Evolutionary conservation across 2,113 vertebrate genomes (phyloP).

Genomic region (Gopherus evgoodei): DNA sequence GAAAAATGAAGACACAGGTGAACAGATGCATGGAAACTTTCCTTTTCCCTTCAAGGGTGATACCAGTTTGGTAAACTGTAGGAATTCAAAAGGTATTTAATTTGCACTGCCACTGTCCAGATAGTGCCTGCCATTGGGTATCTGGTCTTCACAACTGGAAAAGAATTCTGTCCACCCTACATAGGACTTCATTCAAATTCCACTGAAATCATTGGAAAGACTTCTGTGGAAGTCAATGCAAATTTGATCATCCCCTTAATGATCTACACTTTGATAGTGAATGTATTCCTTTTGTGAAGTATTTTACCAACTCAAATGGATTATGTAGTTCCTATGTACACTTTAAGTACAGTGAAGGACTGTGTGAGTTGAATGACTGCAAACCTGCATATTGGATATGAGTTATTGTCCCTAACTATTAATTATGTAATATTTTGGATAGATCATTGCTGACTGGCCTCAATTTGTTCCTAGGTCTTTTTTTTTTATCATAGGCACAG

Average conservation of each 20-base stretch:
- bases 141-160: neutral
- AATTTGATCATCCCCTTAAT: slow-evolving; percentile 27
- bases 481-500: neutral
- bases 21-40: neutral
- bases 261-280: neutral
- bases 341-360: neutral
- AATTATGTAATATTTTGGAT: neutral
- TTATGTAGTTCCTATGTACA: neutral
- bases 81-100: neutral
- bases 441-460: neutral
- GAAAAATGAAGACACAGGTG: neutral
- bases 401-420: neutral
- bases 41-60: neutral
- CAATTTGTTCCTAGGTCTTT: neutral
- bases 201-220: neutral
- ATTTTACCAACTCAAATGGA: neutral
- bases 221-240: neutral
- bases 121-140: neutral
- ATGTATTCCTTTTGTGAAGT: neutral
- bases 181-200: neutral
- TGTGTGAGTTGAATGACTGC: neutral
- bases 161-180: neutral
- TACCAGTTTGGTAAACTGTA: neutral
- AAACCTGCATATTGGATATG: neutral
- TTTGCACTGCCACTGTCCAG: neutral